These are phyloP conservation scores for Mycteria americana DNA, from an alignment of 2,797 vertebrate genomes.

Conservation along the genomic window DNA sequence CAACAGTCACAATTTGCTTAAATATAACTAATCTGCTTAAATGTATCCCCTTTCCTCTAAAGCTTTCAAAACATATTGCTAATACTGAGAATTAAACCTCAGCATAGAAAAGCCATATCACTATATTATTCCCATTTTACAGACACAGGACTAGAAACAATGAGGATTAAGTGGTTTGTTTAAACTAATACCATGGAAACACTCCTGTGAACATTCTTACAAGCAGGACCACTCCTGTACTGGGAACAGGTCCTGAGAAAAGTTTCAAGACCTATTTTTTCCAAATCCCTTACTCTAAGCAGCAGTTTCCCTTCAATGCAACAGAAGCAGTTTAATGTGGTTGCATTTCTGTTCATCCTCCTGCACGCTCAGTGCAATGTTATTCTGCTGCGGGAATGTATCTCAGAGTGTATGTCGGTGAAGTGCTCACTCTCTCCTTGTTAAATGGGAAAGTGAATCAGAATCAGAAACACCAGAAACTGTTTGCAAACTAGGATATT, in stretches of 20 bases:
- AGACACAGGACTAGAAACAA: not conserved
- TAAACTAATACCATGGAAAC: not conserved
- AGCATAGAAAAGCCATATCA: not conserved
- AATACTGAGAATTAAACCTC: not conserved
- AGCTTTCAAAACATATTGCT: not conserved
- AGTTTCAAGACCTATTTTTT: not conserved
- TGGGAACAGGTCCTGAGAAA: not conserved
- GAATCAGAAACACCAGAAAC: not conserved
- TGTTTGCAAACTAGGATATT: not conserved
- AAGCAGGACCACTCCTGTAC: not conserved
- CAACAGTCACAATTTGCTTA: not conserved
- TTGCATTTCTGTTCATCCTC: not conserved
- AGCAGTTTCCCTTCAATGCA: not conserved
- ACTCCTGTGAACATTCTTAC: not conserved
- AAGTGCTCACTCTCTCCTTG: not conserved
- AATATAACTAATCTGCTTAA: not conserved
- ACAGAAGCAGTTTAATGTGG: not conserved
- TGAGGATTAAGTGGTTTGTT: not conserved
- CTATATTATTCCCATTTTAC: not conserved
- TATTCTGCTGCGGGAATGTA: not conserved
- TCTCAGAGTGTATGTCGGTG: not conserved
- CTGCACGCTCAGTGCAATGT: not conserved
- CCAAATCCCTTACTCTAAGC: not conserved
- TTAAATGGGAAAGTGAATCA: not conserved
- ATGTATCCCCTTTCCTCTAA: not conserved